Conservation (phyloP, 1,140 invertebrate genomes). For the Anastrepha obliqua region DNA sequence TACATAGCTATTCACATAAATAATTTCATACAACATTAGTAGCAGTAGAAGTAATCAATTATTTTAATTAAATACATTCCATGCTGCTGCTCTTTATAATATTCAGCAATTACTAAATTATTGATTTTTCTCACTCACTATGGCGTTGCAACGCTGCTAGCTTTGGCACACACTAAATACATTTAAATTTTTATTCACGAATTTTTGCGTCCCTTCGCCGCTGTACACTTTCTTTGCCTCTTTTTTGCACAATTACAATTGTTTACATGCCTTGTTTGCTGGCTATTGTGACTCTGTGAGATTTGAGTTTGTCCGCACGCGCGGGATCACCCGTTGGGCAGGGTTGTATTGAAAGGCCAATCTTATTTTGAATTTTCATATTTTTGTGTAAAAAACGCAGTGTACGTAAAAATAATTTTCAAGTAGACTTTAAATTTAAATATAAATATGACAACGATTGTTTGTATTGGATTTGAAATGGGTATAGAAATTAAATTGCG, state of each 20-base stretch:
- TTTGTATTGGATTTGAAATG: no score
- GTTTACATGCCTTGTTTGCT: slow-evolving; percentile 45
- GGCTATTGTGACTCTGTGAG: slow-evolving; percentile 10
- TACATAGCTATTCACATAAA: neutral
- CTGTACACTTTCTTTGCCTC: slow-evolving; percentile 29
- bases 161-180: slow-evolving; percentile 51
- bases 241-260: slow-evolving; percentile 52
- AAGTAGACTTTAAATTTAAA: no score
- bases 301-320: slow-evolving; percentile 25
- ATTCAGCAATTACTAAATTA: slow-evolving; percentile 22
- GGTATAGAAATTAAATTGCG: no score
- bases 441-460: no score
- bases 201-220: slow-evolving; percentile 44
- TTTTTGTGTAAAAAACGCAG: no score
- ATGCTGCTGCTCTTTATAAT: neutral
- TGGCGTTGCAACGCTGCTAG: slow-evolving; percentile 1
- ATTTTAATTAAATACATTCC: slow-evolving; percentile 8
- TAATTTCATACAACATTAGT: neutral
- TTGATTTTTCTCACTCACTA: slow-evolving; percentile 40
- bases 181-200: slow-evolving; percentile 53
- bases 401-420: no score
- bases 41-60: neutral
- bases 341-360: neutral
- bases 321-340: neutral
- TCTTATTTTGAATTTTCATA: no score